Percentiles rank a stretch among this genome's conserved stretches.
Conservation (phyloP, 2,888 invertebrate genomes). For the Zaprionus bogoriensis region DNA sequence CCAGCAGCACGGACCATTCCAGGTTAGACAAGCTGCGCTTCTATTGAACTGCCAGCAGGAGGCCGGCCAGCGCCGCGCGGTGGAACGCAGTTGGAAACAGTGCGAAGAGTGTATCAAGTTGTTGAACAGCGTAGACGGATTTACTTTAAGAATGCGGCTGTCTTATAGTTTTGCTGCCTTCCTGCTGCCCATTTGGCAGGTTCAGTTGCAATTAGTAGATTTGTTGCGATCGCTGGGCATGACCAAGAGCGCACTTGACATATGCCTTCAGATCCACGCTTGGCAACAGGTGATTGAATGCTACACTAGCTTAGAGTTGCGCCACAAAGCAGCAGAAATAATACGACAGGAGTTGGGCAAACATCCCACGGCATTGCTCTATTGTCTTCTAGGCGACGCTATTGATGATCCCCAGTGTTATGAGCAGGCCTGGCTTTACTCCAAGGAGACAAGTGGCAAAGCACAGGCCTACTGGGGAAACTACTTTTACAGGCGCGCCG, state of each 20-base stretch:
- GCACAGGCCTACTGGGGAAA: constrained; percentile 95
- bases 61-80: constrained; percentile 89
- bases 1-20: constrained; percentile 89
- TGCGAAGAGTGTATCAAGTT: constrained; percentile 90
- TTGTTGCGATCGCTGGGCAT: constrained; percentile 91
- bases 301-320: constrained; percentile 91
- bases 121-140: constrained; percentile 77
- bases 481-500: constrained; percentile 88
- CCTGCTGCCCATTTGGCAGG: constrained; percentile 89
- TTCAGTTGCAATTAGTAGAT: constrained; percentile 90
- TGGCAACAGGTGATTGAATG: constrained; percentile 98
- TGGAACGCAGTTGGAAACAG: constrained; percentile 94
- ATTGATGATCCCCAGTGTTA: constrained; percentile 90
- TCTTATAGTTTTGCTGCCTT: constrained; percentile 89
- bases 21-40: constrained; percentile 89
- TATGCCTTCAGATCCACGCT: constrained; percentile 88
- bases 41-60: constrained; percentile 91
- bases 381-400: constrained; percentile 96
- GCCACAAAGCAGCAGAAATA: constrained; percentile 95
- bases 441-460: constrained; percentile 90
- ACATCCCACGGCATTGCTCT: constrained; percentile 92
- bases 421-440: constrained; percentile 95
- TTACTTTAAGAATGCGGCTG: constrained; percentile 80
- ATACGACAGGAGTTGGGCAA: constrained; percentile 91
- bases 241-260: constrained; percentile 91